These are phyloP conservation scores for Temnopleurus reevesii DNA, from an alignment of 53 echinoderm and acorn worm genomes.

Conservation along the genomic window DNA sequence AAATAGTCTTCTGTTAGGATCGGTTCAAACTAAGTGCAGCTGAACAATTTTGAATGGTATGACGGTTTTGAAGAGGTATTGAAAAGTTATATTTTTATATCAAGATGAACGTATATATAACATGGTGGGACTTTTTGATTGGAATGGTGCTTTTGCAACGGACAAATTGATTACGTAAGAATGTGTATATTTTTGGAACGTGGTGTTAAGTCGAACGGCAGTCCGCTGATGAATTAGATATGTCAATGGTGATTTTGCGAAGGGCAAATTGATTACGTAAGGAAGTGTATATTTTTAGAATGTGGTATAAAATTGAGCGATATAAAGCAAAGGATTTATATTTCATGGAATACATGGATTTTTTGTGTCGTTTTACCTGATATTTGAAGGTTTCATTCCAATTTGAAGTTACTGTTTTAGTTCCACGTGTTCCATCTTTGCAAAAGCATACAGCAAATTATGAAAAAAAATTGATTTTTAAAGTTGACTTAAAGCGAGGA, in stretches of 20 bases:
- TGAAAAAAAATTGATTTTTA: no score
- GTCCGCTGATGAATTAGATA: background rate
- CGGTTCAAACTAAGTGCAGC: background rate
- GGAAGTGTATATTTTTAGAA: background rate
- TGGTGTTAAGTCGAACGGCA: background rate
- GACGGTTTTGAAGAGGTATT: background rate
- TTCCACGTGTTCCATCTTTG: no score
- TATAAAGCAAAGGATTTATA: background rate
- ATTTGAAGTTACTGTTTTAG: no score
- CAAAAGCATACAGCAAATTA: no score
- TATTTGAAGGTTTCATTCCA: no score
- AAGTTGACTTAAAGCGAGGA: no score
- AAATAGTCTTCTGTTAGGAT: no score
- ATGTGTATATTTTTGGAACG: background rate
- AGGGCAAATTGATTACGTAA: background rate
- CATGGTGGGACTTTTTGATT: background rate
- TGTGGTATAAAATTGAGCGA: background rate
- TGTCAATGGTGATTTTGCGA: constrained; percentile 12
- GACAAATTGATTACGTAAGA: background rate
- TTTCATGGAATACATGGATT: background rate
- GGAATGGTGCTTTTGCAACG: constrained; percentile 5
- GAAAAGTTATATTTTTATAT: constrained; percentile 25
- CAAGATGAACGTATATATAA: constrained; percentile 6
- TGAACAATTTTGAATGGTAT: background rate
- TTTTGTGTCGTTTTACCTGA: no score